A percentile compares a stretch with the other conserved stretches of the same genome.
phyloP scores from a whole-genome alignment of 1,140 invertebrate species.

The Dendroctonus valens region DNA sequence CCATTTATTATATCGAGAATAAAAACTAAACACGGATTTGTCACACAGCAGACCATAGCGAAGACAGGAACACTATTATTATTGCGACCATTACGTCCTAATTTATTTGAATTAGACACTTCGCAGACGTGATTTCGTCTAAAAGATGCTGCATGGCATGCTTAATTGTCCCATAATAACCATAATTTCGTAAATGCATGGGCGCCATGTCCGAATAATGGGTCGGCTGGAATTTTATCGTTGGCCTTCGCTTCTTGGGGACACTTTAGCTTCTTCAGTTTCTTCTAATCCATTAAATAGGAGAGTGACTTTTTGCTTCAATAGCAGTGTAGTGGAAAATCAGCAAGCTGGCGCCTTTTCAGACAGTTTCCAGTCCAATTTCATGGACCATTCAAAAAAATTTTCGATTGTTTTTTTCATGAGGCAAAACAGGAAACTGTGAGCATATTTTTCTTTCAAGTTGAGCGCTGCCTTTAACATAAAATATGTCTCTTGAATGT shows the following conservation, averaged over 20 bases:
- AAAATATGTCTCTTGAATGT: conserved; percentile 7
- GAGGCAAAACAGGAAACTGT: conserved; percentile 9
- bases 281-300: too few species aligned
- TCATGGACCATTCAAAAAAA: not conserved
- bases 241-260: conserved; percentile 36
- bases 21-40: too few species aligned
- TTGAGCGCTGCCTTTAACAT: not conserved
- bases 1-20: too few species aligned
- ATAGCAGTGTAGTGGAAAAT: too few species aligned
- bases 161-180: conserved; percentile 38
- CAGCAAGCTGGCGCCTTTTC: too few species aligned
- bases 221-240: conserved; percentile 38
- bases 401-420: not conserved
- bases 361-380: too few species aligned
- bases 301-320: too few species aligned
- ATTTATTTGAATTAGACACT: conserved; percentile 32
- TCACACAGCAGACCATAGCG: too few species aligned
- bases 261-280: conserved; percentile 7
- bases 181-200: conserved; percentile 41
- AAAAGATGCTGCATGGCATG: conserved; percentile 29
- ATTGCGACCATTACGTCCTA: conserved; percentile 15
- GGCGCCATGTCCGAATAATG: conserved; percentile 38
- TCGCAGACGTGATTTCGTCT: conserved; percentile 30
- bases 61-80: conserved; percentile 9
- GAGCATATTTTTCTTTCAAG: not conserved